These are phyloP conservation scores for Holothuria scabra DNA, from an alignment of 53 echinoderm and acorn worm genomes.

Conservation along the genomic window DNA sequence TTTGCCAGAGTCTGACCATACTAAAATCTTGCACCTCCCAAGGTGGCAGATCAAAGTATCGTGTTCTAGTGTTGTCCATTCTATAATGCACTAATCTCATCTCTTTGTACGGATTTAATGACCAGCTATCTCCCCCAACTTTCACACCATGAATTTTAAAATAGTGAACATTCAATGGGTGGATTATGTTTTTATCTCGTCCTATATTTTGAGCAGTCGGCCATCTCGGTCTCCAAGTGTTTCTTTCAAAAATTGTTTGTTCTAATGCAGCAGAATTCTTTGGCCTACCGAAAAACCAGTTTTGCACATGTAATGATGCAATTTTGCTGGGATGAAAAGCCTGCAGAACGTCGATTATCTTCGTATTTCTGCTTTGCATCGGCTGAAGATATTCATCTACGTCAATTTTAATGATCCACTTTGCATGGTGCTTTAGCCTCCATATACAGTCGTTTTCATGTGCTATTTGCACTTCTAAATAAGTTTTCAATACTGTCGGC, in stretches of 20 bases:
- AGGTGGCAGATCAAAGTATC: slow-evolving; percentile 69
- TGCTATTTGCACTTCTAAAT: slow-evolving; percentile 84
- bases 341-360: slow-evolving; percentile 65
- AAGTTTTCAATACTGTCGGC: slow-evolving; percentile 60
- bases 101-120: slow-evolving; percentile 69
- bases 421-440: slow-evolving; percentile 66
- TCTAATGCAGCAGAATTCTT: slow-evolving; percentile 33
- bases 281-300: slow-evolving; percentile 91
- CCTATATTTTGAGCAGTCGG: slow-evolving; percentile 71
- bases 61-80: slow-evolving; percentile 66
- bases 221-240: slow-evolving; percentile 64
- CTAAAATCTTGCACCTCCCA: slow-evolving; percentile 71
- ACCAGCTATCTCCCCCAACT: slow-evolving; percentile 64
- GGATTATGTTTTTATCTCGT: slow-evolving; percentile 80
- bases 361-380: slow-evolving; percentile 63
- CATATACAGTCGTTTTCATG: slow-evolving; percentile 92
- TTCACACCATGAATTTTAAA: slow-evolving; percentile 89
- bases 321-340: slow-evolving; percentile 56
- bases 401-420: slow-evolving; percentile 89
- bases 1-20: slow-evolving; percentile 51
- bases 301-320: slow-evolving; percentile 66
- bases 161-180: slow-evolving; percentile 81
- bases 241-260: slow-evolving; percentile 63
- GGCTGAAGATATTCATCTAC: slow-evolving; percentile 92
- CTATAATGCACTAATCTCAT: slow-evolving; percentile 83